Percentiles rank a stretch among this genome's conserved stretches.
phyloP scores from a whole-genome alignment of 2,888 invertebrate species.

The Embidobia sp. region DNA sequence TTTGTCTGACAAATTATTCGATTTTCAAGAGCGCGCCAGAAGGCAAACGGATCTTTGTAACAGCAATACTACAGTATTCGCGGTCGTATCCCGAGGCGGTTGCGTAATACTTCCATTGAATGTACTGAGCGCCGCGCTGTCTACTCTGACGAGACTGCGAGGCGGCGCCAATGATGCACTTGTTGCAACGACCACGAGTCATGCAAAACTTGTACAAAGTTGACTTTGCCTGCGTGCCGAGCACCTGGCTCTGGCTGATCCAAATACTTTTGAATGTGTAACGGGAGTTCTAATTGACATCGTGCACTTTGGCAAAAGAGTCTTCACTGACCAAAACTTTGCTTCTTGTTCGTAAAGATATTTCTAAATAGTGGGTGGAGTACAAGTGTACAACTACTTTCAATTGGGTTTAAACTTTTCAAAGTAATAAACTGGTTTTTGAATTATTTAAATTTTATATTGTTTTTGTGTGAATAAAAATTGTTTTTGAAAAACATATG shows the following conservation, averaged over 20 bases:
- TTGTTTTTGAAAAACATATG: too few species aligned
- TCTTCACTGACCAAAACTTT: too few species aligned
- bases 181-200: slow-evolving; percentile 70
- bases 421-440: too few species aligned
- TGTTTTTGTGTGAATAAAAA: too few species aligned
- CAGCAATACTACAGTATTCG: slow-evolving; percentile 29
- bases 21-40: slow-evolving; percentile 19
- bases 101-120: slow-evolving; percentile 65
- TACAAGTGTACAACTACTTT: too few species aligned
- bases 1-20: slow-evolving; percentile 31
- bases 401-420: too few species aligned
- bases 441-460: too few species aligned
- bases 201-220: slow-evolving; percentile 47
- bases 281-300: not conserved
- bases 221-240: slow-evolving; percentile 13
- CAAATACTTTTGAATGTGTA: slow-evolving; percentile 2
- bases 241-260: not conserved
- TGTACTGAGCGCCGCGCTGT: slow-evolving; percentile 76
- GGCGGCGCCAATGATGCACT: slow-evolving; percentile 74
- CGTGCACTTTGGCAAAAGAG: not conserved
- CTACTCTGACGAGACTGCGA: slow-evolving; percentile 78
- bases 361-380: too few species aligned
- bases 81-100: slow-evolving; percentile 42
- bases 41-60: slow-evolving; percentile 28
- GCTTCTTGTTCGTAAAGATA: too few species aligned